Base-by-base conservation (phyloP, 2,797 vertebrate species). In the Phyllotis vaccarum region DNA sequence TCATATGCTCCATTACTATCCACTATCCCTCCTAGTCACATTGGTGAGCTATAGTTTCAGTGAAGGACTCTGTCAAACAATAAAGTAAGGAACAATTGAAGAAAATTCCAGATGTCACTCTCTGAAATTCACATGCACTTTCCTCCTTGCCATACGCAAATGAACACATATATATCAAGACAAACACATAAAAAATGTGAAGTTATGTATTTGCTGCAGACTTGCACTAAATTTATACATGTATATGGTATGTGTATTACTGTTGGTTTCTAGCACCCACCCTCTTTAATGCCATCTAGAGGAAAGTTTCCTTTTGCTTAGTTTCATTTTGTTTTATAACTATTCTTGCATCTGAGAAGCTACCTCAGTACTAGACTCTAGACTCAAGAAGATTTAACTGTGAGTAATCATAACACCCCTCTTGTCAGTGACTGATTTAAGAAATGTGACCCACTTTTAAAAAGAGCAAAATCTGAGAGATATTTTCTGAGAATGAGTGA, bases 381-480 rank as follows among this genome's bases (percentile, higher is more conserved):
- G 21, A 7, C 5, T 62, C 17, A 31, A 13, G 21, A 62, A 70
- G 14, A 24, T 0, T 49, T 17, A 93, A 68, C n/a, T 27, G 2
- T 49, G 40, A n/a, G 10, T 31, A 66, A 56, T 27, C 11, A 1
- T 5, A 40, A 3, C 1, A 0, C 2, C 3, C 72, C 7, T 37
- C 24, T 93, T 58, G 8, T 40, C 46, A 66, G 37, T 34, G n/a
- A 91, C 31, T 83, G 49, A 31, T 75, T 93, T 95, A 68, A 92
- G 22, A 60, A 86, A 72, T 49, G 5, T 80, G 34, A 64, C 24
- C 31, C 17, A 89, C 0, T 89, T 66, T 93, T 14, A 54, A 87
- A 37, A 87, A 37, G 27, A 64, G 68, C 60, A 52, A 60, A 7
- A 72, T 64, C 27, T 19, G 11, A 86, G 91, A 1, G 0, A 64